Conservation (phyloP, 2,797 vertebrate genomes). For the Dipus sagitta region DNA sequence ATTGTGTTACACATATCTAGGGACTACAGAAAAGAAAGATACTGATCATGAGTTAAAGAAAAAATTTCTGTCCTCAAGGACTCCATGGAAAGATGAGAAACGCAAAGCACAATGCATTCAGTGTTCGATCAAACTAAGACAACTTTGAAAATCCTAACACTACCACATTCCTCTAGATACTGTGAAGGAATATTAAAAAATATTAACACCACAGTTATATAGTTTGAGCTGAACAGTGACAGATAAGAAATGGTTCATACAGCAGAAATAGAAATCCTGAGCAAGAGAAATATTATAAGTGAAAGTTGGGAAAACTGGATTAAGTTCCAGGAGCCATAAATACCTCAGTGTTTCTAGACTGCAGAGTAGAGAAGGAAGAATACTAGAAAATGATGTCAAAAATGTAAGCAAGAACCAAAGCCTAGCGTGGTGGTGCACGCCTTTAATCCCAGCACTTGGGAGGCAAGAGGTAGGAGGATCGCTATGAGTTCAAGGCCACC, state of each 20-base stretch:
- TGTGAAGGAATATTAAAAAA: conserved; percentile 34
- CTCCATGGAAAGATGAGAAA: background rate
- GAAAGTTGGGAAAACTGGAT: conserved; percentile 51
- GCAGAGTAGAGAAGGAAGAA: conserved; percentile 33
- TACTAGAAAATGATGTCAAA: conserved; percentile 74
- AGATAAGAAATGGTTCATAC: conserved; percentile 59
- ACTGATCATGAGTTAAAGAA: conserved; percentile 2
- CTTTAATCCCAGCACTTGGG: too few species aligned
- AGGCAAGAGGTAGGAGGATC: too few species aligned
- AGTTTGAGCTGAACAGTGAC: conserved; percentile 31
- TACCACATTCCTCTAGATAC: background rate
- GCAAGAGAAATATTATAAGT: conserved; percentile 57
- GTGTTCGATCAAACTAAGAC: background rate
- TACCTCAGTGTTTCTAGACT: conserved; percentile 63
- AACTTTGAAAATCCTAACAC: conserved; percentile 30
- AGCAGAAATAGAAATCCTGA: conserved; percentile 63
- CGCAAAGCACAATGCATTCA: conserved; percentile 9
- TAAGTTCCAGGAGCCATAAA: conserved; percentile 73
- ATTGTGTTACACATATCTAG: background rate
- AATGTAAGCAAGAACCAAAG: conserved; percentile 78
- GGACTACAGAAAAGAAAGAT: conserved; percentile 32
- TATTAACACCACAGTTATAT: conserved; percentile 37
- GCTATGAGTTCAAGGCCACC: too few species aligned
- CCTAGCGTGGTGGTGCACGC: too few species aligned
- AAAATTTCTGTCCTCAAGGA: conserved; percentile 16